Conservation (phyloP, 2,888 invertebrate genomes). For the Corbicula japonica region DNA sequence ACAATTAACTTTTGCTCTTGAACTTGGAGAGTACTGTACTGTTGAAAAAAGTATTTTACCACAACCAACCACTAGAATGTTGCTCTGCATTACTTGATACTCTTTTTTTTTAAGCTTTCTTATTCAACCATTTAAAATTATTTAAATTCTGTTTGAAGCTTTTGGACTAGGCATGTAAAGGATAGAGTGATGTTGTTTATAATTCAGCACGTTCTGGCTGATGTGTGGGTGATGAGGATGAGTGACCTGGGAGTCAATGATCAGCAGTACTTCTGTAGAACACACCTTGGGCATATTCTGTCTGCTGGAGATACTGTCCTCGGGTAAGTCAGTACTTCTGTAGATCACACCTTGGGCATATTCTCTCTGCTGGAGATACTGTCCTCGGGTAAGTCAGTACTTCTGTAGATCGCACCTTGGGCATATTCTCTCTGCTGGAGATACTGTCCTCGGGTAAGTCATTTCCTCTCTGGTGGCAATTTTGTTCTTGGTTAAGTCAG, state of each 20-base stretch:
- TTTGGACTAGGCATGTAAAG: too few species aligned
- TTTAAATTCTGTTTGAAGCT: too few species aligned
- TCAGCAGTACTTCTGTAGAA: slow-evolving; percentile 93
- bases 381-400: slow-evolving; percentile 81
- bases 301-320: slow-evolving; percentile 81
- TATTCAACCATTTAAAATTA: too few species aligned
- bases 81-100: too few species aligned
- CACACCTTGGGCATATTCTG: slow-evolving; percentile 97
- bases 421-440: slow-evolving; percentile 90
- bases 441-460: slow-evolving; percentile 34
- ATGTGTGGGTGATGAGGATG: slow-evolving; percentile 96
- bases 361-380: slow-evolving; percentile 89
- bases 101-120: too few species aligned
- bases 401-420: slow-evolving; percentile 98
- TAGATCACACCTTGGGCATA: slow-evolving; percentile 96
- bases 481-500: neutral
- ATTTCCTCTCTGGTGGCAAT: slow-evolving; percentile 89
- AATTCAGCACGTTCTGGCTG: slow-evolving; percentile 93
- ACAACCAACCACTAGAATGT: too few species aligned
- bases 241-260: slow-evolving; percentile 92
- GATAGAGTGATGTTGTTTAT: too few species aligned
- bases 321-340: slow-evolving; percentile 89
- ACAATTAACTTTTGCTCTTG: too few species aligned
- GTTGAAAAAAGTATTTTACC: too few species aligned
- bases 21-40: too few species aligned